A percentile compares a stretch with the other conserved stretches of the same genome.
These are phyloP conservation scores for Laterallus jamaicensis DNA, from an alignment of 2,113 vertebrate genomes.

Conservation along the genomic window DNA sequence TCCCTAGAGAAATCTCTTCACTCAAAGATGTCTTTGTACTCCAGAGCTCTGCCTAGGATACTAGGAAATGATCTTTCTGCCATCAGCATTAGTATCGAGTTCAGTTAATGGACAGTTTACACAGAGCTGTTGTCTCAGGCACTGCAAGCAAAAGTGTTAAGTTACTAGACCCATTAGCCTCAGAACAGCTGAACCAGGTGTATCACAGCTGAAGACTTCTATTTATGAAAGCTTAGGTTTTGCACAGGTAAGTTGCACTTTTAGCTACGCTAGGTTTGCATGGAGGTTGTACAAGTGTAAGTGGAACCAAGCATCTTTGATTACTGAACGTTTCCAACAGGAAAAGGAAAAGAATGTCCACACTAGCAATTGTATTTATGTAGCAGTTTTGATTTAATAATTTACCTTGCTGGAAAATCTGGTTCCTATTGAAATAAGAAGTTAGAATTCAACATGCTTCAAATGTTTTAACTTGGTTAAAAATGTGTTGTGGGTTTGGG, in stretches of 20 bases:
- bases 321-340: not conserved
- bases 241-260: not conserved
- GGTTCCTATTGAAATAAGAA: not conserved
- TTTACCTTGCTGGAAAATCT: not conserved
- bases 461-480: not conserved
- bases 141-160: not conserved
- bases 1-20: not conserved
- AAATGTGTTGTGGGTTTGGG: not conserved
- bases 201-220: not conserved
- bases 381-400: not conserved
- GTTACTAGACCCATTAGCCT: not conserved
- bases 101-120: not conserved
- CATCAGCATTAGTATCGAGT: not conserved
- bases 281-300: not conserved
- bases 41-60: not conserved
- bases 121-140: not conserved
- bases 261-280: not conserved
- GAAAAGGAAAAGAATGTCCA: not conserved
- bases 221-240: not conserved
- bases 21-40: not conserved
- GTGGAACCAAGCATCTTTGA: not conserved
- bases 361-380: not conserved
- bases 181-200: not conserved
- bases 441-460: not conserved
- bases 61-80: not conserved